Base-by-base conservation (phyloP, 2,113 vertebrate genomes). In the Aegotheles bennettii region DNA sequence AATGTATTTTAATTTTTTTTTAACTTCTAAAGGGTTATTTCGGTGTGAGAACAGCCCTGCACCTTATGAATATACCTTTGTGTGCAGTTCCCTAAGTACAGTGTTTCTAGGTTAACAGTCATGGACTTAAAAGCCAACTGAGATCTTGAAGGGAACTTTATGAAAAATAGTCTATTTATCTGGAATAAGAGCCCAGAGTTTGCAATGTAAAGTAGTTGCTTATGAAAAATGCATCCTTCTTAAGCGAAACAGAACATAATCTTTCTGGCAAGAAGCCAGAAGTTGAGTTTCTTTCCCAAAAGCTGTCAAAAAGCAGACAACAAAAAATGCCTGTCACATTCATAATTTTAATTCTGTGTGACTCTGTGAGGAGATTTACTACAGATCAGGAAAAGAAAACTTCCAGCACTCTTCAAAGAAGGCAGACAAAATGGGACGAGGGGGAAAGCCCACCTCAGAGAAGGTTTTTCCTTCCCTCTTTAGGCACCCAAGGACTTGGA, bases 191-290 rank as follows among this genome's bases (percentile, higher is more conserved):
- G 35, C 47, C 16, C 23, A 26, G 47, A 82, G 76, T 90, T 89
- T 92, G 93, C 94, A 95, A 94, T 90, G 94, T 95, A 96, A 94
- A 96, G 63, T 56, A 90, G 64, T 50, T 95, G 53, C 95, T 88
- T 93, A 86, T 93, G 94, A 93, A 95, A 94, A 95, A 90, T 75
- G 7, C 60, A 90, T 95, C 85, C 69, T 75, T 79, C 53, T 40
- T 73, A 81, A 89, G 48, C 51, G 74, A 92, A 95, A 68, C 31
- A 91, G 78, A 86, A 47, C 42, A 47, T 65, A 89, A 45, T 84
- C 73, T 70, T 76, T 59, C 56, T 69, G 96, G 80, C 11, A 1
- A 78, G 60, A 82, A 61, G 43, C 69, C 80, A 96, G 48, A 78
- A 80, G 29, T 16, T 93, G 12, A 53, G 57, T 53, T 92, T 84